These are phyloP conservation scores for Prinia subflava DNA, from an alignment of 2,113 vertebrate genomes.

Conservation along the genomic window DNA sequence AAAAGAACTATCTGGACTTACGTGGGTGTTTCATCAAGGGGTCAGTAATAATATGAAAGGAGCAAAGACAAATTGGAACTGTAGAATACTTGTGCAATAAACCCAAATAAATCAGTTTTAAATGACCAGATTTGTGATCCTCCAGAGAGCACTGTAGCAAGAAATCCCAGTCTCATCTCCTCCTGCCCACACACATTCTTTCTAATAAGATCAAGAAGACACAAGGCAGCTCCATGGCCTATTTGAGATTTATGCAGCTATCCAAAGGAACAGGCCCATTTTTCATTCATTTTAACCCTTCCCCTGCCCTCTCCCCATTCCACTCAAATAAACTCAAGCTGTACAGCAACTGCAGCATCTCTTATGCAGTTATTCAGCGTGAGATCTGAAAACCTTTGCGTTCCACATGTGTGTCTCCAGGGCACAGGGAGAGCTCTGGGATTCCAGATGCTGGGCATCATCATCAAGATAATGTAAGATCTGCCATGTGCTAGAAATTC, in stretches of 20 bases:
- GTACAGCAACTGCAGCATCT: neutral
- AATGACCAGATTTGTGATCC: conserved; percentile 50
- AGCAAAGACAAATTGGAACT: conserved; percentile 51
- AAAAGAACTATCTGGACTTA: conserved; percentile 28
- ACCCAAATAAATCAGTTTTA: conserved; percentile 59
- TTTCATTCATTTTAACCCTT: neutral
- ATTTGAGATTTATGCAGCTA: neutral
- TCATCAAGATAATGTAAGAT: neutral
- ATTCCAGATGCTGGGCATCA: neutral
- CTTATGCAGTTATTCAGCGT: neutral
- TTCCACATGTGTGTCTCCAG: neutral
- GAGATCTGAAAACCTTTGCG: neutral
- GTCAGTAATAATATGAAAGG: conserved; percentile 61
- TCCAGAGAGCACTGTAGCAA: conserved; percentile 30
- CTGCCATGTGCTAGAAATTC: neutral
- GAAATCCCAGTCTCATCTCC: conserved; percentile 26
- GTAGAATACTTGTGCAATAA: conserved; percentile 39
- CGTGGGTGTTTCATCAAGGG: conserved; percentile 32
- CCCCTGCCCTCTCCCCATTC: neutral
- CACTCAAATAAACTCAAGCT: neutral
- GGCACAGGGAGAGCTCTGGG: neutral
- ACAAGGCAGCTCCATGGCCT: neutral
- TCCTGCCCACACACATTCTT: conserved; percentile 28
- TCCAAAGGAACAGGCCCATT: neutral
- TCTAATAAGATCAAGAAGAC: conserved; percentile 45